Conservation (phyloP, 2,888 invertebrate genomes). For the Cryptocephalus primarius region DNA sequence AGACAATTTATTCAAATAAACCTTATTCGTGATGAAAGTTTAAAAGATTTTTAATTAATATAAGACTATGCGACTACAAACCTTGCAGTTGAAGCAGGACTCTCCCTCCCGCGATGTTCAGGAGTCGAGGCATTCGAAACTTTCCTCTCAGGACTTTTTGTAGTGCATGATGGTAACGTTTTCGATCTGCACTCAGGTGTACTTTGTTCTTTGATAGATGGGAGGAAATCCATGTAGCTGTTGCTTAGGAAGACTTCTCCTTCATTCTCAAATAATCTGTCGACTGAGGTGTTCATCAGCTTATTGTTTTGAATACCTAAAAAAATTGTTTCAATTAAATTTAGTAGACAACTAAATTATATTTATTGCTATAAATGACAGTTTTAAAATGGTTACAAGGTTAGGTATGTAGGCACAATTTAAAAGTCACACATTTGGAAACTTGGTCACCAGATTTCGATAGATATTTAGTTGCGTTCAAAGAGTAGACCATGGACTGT, state of each 20-base stretch:
- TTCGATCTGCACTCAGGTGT: constrained; percentile 28
- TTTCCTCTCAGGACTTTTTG: constrained; percentile 44
- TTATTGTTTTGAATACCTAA: constrained; percentile 58
- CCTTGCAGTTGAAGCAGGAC: constrained; percentile 55
- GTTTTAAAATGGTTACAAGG: too few relatives aligned
- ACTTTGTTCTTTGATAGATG: constrained; percentile 46
- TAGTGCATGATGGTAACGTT: constrained; percentile 1
- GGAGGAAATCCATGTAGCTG: constrained; percentile 54
- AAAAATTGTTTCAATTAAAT: background rate
- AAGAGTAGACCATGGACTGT: too few relatives aligned
- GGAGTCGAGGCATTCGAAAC: constrained; percentile 53
- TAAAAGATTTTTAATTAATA: too few relatives aligned
- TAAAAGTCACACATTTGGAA: too few relatives aligned
- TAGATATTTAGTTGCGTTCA: too few relatives aligned
- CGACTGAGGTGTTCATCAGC: constrained; percentile 84
- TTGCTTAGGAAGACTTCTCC: constrained; percentile 61
- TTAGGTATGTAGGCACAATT: too few relatives aligned
- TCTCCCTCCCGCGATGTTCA: constrained; percentile 56
- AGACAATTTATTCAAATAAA: too few relatives aligned
- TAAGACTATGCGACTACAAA: background rate
- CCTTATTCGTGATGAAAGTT: too few relatives aligned
- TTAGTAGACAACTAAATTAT: too few relatives aligned
- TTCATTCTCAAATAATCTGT: constrained; percentile 74
- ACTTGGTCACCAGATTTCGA: too few relatives aligned
- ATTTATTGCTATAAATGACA: too few relatives aligned